Base-by-base conservation (phyloP, 2,888 invertebrate species). In the Malacosoma neustria region DNA sequence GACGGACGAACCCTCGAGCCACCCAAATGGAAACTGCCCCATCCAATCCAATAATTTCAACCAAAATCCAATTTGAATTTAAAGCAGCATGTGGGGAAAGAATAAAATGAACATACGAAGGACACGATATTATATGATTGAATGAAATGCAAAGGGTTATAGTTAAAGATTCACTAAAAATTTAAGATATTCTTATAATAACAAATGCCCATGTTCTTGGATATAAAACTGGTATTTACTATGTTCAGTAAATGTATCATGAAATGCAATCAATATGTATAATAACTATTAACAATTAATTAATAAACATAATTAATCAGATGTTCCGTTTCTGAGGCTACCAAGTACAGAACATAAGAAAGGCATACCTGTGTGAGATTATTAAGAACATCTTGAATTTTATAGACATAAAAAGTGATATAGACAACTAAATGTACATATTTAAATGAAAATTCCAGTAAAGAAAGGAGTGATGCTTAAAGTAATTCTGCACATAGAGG, bases 1-100 rank as follows among this genome's bases (percentile, higher is more conserved):
- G 91, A 90, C 89, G 81, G 75, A 76, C 89, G 86, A 84, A 75
- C 81, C 87, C 90, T 84, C 66, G 67, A 59, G 50, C 66, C 67
- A 47, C 84, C 84, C 76, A 87, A 73, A 70, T 86, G 87, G 73
- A 81, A 86, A 77, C 87, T 87, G 86, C 74, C 71, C 59, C 54
- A 51, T 59, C 62, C 55, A 61, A 63, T 64, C 69, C 70, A 65
- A 61, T 39, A 53, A 39, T 61, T 60, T 57, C 58, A 60, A 62
- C 52, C 57, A 61, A 61, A 57, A 68, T 73, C 72, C 75, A 58
- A 73, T 62, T 51, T 54, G 55, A 72, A 69, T 69, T 68, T 54
- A 75, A 79, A 77, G 84, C 84, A 84, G 84, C 84, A 79, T 85
- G 82, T 74, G 80, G 74, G 74, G 71, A 73, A 80, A 77, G 53